phyloP scores from a whole-genome alignment of 1,140 invertebrate genomes.

The Pseudomyrmex gracilis region DNA sequence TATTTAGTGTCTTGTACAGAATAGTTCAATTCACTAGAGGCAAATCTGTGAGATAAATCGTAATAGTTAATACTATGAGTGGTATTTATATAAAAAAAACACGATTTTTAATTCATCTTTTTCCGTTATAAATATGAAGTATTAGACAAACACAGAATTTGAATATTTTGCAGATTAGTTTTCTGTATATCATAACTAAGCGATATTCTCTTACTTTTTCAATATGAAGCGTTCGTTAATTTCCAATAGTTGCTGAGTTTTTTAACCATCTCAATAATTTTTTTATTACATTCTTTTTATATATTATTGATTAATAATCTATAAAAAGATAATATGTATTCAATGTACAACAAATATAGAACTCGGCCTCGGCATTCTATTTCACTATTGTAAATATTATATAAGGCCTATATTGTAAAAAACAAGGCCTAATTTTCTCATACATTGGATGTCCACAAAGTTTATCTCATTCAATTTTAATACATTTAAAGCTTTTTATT shows the following conservation, averaged over 20 bases:
- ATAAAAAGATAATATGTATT: slow-evolving; percentile 45
- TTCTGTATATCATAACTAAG: background rate
- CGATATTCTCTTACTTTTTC: background rate
- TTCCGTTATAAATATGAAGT: too few relatives aligned
- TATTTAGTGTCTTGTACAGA: slow-evolving; percentile 64
- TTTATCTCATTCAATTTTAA: slow-evolving; percentile 46
- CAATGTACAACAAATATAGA: slow-evolving; percentile 58
- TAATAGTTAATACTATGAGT: slow-evolving; percentile 13
- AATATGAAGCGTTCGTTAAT: background rate
- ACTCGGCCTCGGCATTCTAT: slow-evolving; percentile 49
- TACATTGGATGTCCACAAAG: slow-evolving; percentile 49
- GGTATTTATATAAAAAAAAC: slow-evolving; percentile 5
- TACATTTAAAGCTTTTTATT: slow-evolving; percentile 14
- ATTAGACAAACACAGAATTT: too few relatives aligned
- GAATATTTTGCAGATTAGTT: too few relatives aligned
- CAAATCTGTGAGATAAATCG: slow-evolving; percentile 16
- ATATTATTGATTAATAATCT: slow-evolving; percentile 60
- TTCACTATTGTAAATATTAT: slow-evolving; percentile 68
- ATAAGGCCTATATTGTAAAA: slow-evolving; percentile 42
- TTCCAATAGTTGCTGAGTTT: too few relatives aligned
- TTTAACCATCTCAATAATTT: slow-evolving; percentile 4
- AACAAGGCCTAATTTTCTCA: slow-evolving; percentile 58
- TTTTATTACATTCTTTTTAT: slow-evolving; percentile 38
- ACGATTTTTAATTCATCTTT: background rate
- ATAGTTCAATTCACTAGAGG: slow-evolving; percentile 33